phyloP scores from a whole-genome alignment of 2,888 invertebrate genomes.

The Prenolepis imparis region DNA sequence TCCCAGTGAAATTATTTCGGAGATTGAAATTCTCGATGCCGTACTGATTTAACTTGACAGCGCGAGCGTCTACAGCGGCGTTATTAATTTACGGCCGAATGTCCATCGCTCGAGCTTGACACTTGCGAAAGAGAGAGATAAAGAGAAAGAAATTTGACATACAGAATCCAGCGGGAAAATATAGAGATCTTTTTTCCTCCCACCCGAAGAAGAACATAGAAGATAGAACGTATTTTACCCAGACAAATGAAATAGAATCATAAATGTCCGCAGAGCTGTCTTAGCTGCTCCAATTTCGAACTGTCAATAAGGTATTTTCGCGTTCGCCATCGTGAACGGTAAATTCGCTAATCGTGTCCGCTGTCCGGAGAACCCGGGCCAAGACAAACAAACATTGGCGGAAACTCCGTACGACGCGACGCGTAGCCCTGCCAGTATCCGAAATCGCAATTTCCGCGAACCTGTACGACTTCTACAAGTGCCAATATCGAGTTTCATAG shows the following conservation, averaged over 20 bases:
- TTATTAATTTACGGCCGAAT: conserved; percentile 45
- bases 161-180: not conserved
- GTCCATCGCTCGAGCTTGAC: conserved; percentile 8
- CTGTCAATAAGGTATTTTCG: conserved; percentile 27
- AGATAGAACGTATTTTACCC: not conserved
- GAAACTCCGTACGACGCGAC: conserved; percentile 41
- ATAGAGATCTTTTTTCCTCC: not conserved
- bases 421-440: conserved; percentile 48
- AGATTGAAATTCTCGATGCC: conserved; percentile 31
- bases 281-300: not conserved
- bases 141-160: not conserved
- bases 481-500: conserved; percentile 69
- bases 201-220: too few species aligned
- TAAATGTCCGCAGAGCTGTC: conserved; percentile 29
- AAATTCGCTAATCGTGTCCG: conserved; percentile 46
- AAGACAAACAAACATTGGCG: conserved; percentile 25
- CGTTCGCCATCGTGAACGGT: conserved; percentile 1
- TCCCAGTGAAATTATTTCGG: conserved; percentile 29
- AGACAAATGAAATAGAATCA: conserved; percentile 1
- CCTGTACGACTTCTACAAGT: conserved; percentile 60
- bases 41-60: conserved; percentile 24
- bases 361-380: not conserved
- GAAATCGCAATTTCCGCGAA: conserved; percentile 68
- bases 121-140: not conserved
- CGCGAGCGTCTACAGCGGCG: not conserved